These are phyloP conservation scores for Meda fulgida DNA, from an alignment of 2,797 vertebrate species.

Conservation along the genomic window DNA sequence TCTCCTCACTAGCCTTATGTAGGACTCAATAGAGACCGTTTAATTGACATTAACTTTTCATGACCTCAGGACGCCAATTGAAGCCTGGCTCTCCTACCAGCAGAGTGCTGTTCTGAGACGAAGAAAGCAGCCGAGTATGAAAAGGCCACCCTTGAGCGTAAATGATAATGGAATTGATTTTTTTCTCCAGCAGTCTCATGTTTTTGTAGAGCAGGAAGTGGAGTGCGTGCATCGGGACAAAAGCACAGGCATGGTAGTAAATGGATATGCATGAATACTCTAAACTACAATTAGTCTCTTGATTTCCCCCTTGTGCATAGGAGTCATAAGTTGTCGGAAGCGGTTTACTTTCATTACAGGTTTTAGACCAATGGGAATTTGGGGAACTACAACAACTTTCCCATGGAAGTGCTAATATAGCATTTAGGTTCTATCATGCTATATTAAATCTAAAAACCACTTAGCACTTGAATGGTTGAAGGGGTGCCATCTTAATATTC, in stretches of 20 bases:
- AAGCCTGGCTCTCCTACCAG: conserved; percentile 66
- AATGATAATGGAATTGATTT: conserved; percentile 78
- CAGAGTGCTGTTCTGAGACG: conserved; percentile 67
- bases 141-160: conserved; percentile 68
- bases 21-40: conserved; percentile 61
- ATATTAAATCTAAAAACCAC: background rate
- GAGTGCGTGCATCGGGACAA: conserved; percentile 6
- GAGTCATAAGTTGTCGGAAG: conserved; percentile 36
- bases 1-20: conserved; percentile 31
- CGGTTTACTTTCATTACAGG: conserved; percentile 53
- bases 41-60: conserved; percentile 74
- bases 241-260: conserved; percentile 37
- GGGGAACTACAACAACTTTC: conserved; percentile 40
- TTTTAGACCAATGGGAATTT: conserved; percentile 34
- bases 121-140: conserved; percentile 65
- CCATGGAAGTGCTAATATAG: background rate
- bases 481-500: background rate
- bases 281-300: conserved; percentile 47
- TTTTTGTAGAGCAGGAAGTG: conserved; percentile 57
- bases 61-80: conserved; percentile 67
- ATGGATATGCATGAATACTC: conserved; percentile 34
- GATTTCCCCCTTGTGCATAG: conserved; percentile 38
- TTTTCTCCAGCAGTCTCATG: conserved; percentile 66
- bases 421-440: background rate
- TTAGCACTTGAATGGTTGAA: background rate